Evolutionary conservation across 2,797 vertebrate species (phyloP).

Genomic region (Aphelocoma californica): DNA sequence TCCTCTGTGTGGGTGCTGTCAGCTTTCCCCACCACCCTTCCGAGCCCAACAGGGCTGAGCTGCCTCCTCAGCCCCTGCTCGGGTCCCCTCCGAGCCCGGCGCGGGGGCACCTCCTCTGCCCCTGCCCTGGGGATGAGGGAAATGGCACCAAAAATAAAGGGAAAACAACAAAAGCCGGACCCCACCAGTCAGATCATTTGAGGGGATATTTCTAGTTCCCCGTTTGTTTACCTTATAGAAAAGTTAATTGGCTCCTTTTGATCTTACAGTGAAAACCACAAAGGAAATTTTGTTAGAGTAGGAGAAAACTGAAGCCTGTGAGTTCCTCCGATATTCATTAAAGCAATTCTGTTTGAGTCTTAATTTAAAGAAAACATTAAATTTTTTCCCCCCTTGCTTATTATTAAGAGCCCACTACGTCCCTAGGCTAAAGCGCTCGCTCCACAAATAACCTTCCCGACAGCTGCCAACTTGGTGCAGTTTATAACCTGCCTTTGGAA

Average conservation of each 20-base stretch:
- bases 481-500: constrained; percentile 61
- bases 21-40: fast-evolving
- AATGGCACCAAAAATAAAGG: not conserved
- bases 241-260: constrained; percentile 82
- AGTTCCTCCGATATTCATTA: constrained; percentile 75
- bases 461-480: constrained; percentile 57
- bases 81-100: fast-evolving
- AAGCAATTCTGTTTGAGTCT: constrained; percentile 75
- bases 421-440: constrained; percentile 62
- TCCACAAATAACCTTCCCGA: constrained; percentile 35
- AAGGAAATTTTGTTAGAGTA: constrained; percentile 76
- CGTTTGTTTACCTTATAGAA: constrained; percentile 77
- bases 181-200: constrained; percentile 34
- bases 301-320: constrained; percentile 60
- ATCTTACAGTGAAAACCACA: constrained; percentile 77
- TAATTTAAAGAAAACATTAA: constrained; percentile 79
- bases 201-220: constrained; percentile 72
- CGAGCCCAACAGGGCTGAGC: not conserved
- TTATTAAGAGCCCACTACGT: constrained; percentile 68
- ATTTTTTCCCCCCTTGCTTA: not conserved
- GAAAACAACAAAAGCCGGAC: constrained; percentile 36
- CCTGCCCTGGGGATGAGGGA: not conserved
- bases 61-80: not conserved
- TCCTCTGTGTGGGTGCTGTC: fast-evolving
- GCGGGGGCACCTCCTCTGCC: not conserved